These are phyloP conservation scores for Heliconius hortense DNA, from an alignment of 2,888 invertebrate species.

Conservation along the genomic window DNA sequence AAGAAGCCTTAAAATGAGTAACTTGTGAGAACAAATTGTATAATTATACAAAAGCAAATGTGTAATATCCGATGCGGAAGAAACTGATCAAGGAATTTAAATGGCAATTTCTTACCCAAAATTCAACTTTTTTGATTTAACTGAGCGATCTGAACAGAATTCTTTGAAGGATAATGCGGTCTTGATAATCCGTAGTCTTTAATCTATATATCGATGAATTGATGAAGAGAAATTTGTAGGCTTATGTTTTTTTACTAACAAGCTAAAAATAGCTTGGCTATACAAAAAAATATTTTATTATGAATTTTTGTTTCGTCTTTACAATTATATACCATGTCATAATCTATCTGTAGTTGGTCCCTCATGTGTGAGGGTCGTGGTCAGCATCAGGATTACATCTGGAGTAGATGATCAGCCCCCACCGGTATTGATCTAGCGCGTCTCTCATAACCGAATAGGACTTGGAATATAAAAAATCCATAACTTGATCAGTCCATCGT, in stretches of 20 bases:
- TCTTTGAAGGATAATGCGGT: conserved; percentile 9
- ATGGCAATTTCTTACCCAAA: conserved; percentile 33
- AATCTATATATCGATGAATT: conserved; percentile 8
- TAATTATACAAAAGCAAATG: conserved; percentile 35
- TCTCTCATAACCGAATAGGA: too few relatives aligned
- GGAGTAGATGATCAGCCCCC: too few relatives aligned
- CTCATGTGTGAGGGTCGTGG: too few relatives aligned
- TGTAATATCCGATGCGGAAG: conserved; percentile 39
- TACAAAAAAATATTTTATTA: neutral
- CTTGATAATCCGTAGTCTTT: conserved; percentile 1
- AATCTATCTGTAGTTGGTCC: too few relatives aligned
- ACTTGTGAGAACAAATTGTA: conserved; percentile 14
- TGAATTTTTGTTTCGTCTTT: neutral
- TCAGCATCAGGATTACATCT: too few relatives aligned
- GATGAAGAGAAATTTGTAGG: neutral
- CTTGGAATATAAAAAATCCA: too few relatives aligned
- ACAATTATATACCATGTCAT: neutral
- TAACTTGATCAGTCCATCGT: too few relatives aligned
- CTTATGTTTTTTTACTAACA: neutral
- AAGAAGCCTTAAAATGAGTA: neutral
- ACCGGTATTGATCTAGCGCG: too few relatives aligned
- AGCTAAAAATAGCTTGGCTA: neutral
- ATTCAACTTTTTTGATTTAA: conserved; percentile 36
- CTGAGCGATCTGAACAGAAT: conserved; percentile 23
- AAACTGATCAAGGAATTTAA: conserved; percentile 41